A percentile compares a stretch with the other conserved stretches of the same genome.
These are phyloP conservation scores for crab-eating macaque (Macaca fascicularis) DNA, from an alignment of 2,113 vertebrate genomes.

Conservation along the genomic window DNA sequence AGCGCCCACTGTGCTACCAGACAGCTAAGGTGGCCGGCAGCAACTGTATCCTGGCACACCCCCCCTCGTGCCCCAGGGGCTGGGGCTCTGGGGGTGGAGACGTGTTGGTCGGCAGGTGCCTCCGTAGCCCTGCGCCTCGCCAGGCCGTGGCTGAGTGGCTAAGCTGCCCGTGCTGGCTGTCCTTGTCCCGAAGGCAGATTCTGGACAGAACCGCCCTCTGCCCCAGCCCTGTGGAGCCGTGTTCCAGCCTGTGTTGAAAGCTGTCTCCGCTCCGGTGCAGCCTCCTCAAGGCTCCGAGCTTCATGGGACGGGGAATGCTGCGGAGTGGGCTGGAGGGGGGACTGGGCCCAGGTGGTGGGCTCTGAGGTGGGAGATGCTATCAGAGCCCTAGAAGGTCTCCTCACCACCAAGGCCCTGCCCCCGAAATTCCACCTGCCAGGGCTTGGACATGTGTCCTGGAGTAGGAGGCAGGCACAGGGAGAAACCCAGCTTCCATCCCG, in stretches of 20 bases:
- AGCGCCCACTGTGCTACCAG: background rate
- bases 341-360: background rate
- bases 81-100: background rate
- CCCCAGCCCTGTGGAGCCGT: background rate
- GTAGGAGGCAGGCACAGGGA: background rate
- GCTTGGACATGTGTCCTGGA: rapidly evolving
- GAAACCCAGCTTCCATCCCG: background rate
- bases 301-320: no score
- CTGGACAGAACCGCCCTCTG: background rate
- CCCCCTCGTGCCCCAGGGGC: background rate
- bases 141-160: background rate
- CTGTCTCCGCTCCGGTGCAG: background rate
- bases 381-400: background rate
- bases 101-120: background rate
- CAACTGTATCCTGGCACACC: background rate
- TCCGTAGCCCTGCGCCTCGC: background rate
- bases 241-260: background rate
- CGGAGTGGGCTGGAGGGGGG: background rate
- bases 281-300: background rate
- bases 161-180: background rate
- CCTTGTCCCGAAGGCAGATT: background rate
- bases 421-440: rapidly evolving
- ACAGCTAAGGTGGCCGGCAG: rapidly evolving
- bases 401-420: background rate
- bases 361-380: background rate